A percentile compares a stretch with the other conserved stretches of the same genome.
These are phyloP conservation scores for Turnix velox DNA, from an alignment of 2,113 vertebrate species.

Conservation along the genomic window DNA sequence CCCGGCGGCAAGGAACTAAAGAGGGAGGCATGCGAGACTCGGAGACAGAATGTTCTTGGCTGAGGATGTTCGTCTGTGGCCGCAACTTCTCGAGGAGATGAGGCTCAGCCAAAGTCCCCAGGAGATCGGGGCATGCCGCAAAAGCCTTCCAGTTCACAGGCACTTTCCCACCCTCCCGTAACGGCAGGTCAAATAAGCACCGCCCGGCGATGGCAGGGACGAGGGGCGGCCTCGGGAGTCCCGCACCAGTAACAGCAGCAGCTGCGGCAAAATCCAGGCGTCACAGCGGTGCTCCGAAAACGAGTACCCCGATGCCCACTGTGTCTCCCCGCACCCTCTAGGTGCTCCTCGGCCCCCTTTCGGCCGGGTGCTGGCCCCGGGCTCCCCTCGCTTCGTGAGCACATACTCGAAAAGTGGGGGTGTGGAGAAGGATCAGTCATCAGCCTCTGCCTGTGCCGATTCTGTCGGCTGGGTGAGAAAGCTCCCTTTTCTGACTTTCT, in stretches of 20 bases:
- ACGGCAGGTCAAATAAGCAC: not conserved
- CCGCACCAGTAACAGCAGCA: too few relatives aligned
- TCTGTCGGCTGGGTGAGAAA: fast-evolving
- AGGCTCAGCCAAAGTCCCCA: not conserved
- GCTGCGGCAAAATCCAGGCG: too few relatives aligned
- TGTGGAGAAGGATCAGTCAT: not conserved
- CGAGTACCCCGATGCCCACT: fast-evolving
- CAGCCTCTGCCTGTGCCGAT: too few relatives aligned
- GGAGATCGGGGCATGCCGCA: not conserved
- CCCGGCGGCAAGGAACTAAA: fast-evolving
- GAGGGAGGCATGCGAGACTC: not conserved
- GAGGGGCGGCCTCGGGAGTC: not conserved
- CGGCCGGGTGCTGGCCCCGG: not conserved
- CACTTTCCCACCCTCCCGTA: not conserved
- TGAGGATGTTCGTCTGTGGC: not conserved
- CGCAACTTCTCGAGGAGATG: not conserved
- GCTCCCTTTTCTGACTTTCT: too few relatives aligned
- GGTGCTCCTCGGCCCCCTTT: not conserved
- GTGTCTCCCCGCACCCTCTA: not conserved
- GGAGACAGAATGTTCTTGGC: conserved; percentile 13
- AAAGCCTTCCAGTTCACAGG: not conserved
- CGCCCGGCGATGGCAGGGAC: fast-evolving
- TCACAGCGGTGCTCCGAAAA: fast-evolving
- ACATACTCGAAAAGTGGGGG: too few relatives aligned
- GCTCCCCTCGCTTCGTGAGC: too few relatives aligned